phyloP scores from a whole-genome alignment of 2,888 invertebrate genomes.

The Pheosia tremula region DNA sequence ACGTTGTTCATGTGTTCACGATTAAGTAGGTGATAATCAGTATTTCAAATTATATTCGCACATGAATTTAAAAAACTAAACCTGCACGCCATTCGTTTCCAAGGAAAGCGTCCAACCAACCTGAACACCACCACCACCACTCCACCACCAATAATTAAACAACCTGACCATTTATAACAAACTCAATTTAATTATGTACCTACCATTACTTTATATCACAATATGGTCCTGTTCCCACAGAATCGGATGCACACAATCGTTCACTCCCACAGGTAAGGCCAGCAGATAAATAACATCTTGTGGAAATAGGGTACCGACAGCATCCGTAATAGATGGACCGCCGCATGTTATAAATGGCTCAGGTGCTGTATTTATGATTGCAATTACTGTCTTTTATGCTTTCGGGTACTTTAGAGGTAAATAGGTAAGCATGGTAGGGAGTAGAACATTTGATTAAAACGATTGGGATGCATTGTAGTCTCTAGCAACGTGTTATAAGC shows the following conservation, averaged over 20 bases:
- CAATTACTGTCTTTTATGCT: conserved; percentile 64
- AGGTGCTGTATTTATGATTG: conserved; percentile 68
- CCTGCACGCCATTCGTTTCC: too few relatives aligned
- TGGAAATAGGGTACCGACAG: conserved; percentile 65
- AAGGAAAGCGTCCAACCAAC: too few relatives aligned
- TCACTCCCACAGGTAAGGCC: conserved; percentile 47
- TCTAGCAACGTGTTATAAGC: too few relatives aligned
- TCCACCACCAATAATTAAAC: too few relatives aligned
- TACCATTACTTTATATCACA: conserved; percentile 10
- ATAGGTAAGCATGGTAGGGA: neutral
- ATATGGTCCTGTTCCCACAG: conserved; percentile 36
- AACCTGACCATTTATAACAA: neutral
- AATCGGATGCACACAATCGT: conserved; percentile 34
- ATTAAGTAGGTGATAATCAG: too few relatives aligned
- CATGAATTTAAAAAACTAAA: too few relatives aligned
- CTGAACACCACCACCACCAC: too few relatives aligned
- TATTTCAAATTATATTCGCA: too few relatives aligned
- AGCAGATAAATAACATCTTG: conserved; percentile 49
- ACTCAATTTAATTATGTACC: conserved; percentile 1
- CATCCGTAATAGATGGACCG: conserved; percentile 61
- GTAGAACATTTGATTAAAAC: neutral
- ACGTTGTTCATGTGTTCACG: too few relatives aligned
- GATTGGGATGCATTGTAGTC: too few relatives aligned
- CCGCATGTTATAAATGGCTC: conserved; percentile 63
- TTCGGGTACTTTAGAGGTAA: conserved; percentile 25